Evolutionary conservation across 2,888 invertebrate species (phyloP).

Genomic region (Cheilosia vernalis): DNA sequence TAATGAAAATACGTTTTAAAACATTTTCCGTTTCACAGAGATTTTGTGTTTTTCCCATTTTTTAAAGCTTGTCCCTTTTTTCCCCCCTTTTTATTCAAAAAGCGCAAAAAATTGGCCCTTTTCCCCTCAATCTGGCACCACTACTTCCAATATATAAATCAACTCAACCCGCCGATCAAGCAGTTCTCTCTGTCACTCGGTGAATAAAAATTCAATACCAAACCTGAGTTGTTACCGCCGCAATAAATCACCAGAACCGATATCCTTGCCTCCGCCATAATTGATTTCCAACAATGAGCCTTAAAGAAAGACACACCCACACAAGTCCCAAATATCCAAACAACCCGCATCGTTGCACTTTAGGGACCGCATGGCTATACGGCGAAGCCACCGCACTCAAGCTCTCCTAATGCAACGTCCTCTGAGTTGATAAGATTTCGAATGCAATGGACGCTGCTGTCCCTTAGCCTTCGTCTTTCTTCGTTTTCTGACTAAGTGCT

Average conservation of each 20-base stretch:
- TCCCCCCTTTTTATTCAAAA: too few relatives aligned
- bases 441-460: slow-evolving; percentile 64
- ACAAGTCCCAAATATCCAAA: neutral
- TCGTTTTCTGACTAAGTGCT: slow-evolving; percentile 16
- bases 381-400: slow-evolving; percentile 11
- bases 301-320: neutral
- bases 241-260: slow-evolving; percentile 69
- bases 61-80: too few relatives aligned
- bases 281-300: slow-evolving; percentile 48
- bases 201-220: slow-evolving; percentile 72
- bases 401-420: slow-evolving; percentile 57
- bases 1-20: too few relatives aligned
- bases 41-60: too few relatives aligned
- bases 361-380: slow-evolving; percentile 55
- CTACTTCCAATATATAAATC: too few relatives aligned
- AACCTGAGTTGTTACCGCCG: slow-evolving; percentile 71
- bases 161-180: slow-evolving; percentile 14
- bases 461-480: slow-evolving; percentile 31
- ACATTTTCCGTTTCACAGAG: too few relatives aligned
- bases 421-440: slow-evolving; percentile 50
- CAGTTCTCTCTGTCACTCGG: slow-evolving; percentile 64
- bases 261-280: slow-evolving; percentile 48
- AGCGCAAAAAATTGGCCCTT: too few relatives aligned
- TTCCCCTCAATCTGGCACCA: too few relatives aligned
- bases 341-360: slow-evolving; percentile 24